These are phyloP conservation scores for Patagioenas fasciata DNA, from an alignment of 2,113 vertebrate genomes.

Conservation along the genomic window DNA sequence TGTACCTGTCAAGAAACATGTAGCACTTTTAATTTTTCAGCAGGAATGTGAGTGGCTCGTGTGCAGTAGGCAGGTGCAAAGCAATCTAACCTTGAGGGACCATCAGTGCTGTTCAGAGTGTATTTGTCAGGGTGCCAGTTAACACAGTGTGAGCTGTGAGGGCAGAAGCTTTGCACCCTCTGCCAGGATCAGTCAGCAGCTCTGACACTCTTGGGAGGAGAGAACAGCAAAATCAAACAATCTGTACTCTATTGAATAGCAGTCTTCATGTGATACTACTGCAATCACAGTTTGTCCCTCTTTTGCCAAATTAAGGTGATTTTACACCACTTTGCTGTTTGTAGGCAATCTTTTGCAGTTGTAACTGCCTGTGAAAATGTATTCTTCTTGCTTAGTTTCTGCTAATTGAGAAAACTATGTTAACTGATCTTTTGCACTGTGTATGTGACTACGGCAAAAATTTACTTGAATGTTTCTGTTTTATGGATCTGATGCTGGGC, in stretches of 20 bases:
- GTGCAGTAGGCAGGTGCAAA: background rate
- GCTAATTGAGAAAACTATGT: background rate
- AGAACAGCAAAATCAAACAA: background rate
- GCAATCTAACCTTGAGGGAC: background rate
- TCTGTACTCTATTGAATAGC: background rate
- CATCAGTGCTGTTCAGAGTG: background rate
- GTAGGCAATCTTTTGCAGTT: background rate
- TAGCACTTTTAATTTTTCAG: background rate
- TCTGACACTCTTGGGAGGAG: rapidly evolving
- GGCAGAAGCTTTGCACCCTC: background rate
- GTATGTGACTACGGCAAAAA: background rate
- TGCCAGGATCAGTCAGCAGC: background rate
- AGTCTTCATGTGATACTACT: background rate
- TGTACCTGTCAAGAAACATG: background rate
- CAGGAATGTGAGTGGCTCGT: background rate
- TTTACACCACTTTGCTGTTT: background rate
- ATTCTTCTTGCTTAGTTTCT: background rate
- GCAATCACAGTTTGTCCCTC: background rate
- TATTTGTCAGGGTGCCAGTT: background rate
- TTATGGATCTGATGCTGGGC: background rate
- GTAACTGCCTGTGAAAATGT: background rate
- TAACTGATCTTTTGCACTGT: background rate
- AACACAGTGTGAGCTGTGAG: background rate
- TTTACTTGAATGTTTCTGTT: background rate
- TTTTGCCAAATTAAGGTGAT: background rate